Evolutionary conservation across 2,888 invertebrate genomes (phyloP), one percentile per base, ranked within the genome.

Genomic region (Timandra comae): DNA sequence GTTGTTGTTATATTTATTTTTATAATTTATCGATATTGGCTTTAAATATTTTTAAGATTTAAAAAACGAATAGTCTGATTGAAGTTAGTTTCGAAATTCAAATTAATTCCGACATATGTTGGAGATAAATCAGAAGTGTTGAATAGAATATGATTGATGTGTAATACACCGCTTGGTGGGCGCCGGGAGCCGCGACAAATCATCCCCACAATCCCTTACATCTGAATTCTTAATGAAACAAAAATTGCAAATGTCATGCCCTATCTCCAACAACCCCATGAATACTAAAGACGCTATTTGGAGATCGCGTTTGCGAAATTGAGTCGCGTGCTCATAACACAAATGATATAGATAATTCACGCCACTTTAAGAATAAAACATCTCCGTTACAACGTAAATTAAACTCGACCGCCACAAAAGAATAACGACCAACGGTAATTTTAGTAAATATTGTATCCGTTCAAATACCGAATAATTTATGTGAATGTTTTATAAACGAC

Each of bases 161-260:
- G 16, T 16, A 16, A 16, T 16, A 16, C 6, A 16, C 16, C 16
- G 16, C 16, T 16, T 6, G 6, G 16, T 6, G 4, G 16, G 16
- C 16, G 16, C 16, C 46, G 30, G 49, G 38, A 45, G 44, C 46
- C 54, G 56, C 56, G 56, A 61, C 64, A 68, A 75, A 72, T 74
- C 73, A 71, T 73, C 64, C 63, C 63, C 65, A 70, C 77, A 70
- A 76, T 74, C 75, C 70, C 71, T 74, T 70, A 75, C 70, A 74
- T 72, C 76, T 79, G 76, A 82, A 84, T 79, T 77, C 67, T 68
- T 82, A 81, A 84, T 80, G 79, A 80, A 76, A 80, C 80, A 81
- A 84, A 81, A 81, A 81, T 82, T 80, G 77, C 79, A 77, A 81
- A 82, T 77, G 81, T 78, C 76, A 68, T 63, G 64, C 70, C 62